Conservation (phyloP, 2,888 invertebrate species). For the Tinea semifulvella region DNA sequence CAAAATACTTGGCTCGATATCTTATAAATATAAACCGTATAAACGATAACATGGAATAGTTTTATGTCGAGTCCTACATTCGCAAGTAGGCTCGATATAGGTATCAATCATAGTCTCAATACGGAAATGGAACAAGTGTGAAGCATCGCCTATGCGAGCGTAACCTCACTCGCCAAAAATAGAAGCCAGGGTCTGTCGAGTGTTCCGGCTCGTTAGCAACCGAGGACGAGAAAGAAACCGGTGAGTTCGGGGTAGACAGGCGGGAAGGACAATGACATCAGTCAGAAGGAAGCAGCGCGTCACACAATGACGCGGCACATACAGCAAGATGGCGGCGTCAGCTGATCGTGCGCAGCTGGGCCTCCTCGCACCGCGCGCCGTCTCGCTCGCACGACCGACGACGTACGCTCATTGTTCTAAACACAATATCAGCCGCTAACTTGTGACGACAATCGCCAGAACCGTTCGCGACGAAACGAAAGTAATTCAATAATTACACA, state of each 20-base stretch:
- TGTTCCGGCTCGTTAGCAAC: slow-evolving; percentile 4
- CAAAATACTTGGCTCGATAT: slow-evolving; percentile 8
- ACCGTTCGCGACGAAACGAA: slow-evolving; percentile 8
- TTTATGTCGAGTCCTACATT: background rate
- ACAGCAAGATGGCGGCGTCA: slow-evolving; percentile 56
- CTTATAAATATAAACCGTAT: slow-evolving; percentile 4
- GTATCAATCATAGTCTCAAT: slow-evolving; percentile 3
- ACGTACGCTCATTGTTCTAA: slow-evolving; percentile 1
- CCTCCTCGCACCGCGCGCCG: slow-evolving; percentile 3
- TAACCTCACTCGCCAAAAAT: slow-evolving; percentile 51
- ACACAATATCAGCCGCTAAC: slow-evolving; percentile 8
- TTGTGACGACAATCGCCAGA: slow-evolving; percentile 1
- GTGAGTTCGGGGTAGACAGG: slow-evolving; percentile 4
- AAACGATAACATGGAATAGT: slow-evolving; percentile 6
- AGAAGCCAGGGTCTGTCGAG: slow-evolving; percentile 49
- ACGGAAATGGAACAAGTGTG: slow-evolving; percentile 8
- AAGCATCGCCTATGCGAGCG: slow-evolving; percentile 6
- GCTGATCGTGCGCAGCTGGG: slow-evolving; percentile 53
- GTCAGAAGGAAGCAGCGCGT: slow-evolving; percentile 33
- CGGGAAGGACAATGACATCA: slow-evolving; percentile 55
- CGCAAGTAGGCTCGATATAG: slow-evolving; percentile 1
- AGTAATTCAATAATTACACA: background rate
- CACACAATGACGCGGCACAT: slow-evolving; percentile 21
- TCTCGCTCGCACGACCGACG: slow-evolving; percentile 11
- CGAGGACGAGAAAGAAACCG: slow-evolving; percentile 6